phyloP scores from a whole-genome alignment of 2,888 invertebrate species.

The Cremastinae sp. region DNA sequence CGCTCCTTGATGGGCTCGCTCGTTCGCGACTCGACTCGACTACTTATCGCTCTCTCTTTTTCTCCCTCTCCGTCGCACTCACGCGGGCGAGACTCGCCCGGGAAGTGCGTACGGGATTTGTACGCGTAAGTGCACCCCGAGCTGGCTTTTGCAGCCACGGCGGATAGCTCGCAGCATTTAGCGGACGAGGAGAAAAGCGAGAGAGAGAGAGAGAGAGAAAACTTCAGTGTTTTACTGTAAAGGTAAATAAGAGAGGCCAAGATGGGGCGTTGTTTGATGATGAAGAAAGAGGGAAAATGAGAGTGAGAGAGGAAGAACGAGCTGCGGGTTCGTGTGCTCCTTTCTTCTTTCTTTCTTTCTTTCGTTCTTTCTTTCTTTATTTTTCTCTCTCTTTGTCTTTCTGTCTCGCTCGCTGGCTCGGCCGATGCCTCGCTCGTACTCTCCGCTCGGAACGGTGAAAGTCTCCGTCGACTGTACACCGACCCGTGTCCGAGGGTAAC shows the following conservation, averaged over 20 bases:
- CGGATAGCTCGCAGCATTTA: constrained; percentile 36
- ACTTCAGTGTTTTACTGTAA: constrained; percentile 56
- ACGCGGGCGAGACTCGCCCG: constrained; percentile 31
- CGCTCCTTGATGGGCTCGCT: constrained; percentile 37
- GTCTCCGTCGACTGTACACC: constrained; percentile 62
- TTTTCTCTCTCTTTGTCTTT: constrained; percentile 15
- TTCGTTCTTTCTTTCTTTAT: constrained; percentile 13
- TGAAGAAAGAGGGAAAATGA: constrained; percentile 57
- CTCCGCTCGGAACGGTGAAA: constrained; percentile 64
- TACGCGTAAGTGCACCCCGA: constrained; percentile 58
- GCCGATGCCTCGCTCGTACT: constrained; percentile 30
- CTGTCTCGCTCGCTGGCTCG: constrained; percentile 35
- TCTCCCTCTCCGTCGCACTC: constrained; percentile 22
- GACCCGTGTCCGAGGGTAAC: constrained; percentile 64
- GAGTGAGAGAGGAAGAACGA: constrained; percentile 42
- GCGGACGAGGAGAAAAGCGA: constrained; percentile 37
- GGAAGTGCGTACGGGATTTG: constrained; percentile 57
- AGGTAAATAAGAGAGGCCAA: constrained; percentile 48
- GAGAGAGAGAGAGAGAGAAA: constrained; percentile 53
- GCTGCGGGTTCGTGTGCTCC: constrained; percentile 65
- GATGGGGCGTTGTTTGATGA: constrained; percentile 19
- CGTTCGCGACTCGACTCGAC: constrained; percentile 62
- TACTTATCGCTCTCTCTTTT: constrained; percentile 56
- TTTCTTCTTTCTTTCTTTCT: constrained; percentile 58
- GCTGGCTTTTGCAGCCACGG: constrained; percentile 41